Conservation (phyloP, 2,888 invertebrate genomes). For the Trichopoda pennipes region DNA sequence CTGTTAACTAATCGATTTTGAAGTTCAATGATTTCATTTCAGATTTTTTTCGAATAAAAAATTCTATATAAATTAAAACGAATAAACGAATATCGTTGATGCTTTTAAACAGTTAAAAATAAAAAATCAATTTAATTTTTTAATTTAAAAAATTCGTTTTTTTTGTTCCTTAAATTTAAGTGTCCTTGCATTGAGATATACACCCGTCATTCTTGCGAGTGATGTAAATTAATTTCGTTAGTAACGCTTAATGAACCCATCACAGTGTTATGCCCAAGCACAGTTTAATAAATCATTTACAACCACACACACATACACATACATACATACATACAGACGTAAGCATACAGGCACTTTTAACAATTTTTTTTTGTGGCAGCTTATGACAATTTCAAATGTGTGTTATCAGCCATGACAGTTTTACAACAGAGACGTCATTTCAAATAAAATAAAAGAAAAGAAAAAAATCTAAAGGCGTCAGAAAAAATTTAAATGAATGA, state of each 20-base stretch:
- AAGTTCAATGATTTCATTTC: too few relatives aligned
- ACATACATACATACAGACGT: background rate
- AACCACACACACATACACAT: constrained; percentile 1
- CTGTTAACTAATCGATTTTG: too few relatives aligned
- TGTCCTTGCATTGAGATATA: too few relatives aligned
- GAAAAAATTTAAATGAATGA: constrained; percentile 29
- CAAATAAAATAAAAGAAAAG: constrained; percentile 27
- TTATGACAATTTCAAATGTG: constrained; percentile 34
- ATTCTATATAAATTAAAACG: too few relatives aligned
- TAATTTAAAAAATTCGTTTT: too few relatives aligned
- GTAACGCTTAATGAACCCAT: constrained; percentile 15
- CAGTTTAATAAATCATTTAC: constrained; percentile 26
- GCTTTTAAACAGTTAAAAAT: too few relatives aligned
- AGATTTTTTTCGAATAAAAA: too few relatives aligned
- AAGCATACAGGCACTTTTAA: background rate
- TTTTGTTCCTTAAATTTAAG: too few relatives aligned
- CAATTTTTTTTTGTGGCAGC: constrained; percentile 49
- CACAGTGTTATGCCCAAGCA: background rate
- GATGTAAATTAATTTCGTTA: too few relatives aligned
- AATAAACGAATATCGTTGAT: too few relatives aligned
- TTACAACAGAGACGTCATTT: constrained; percentile 63
- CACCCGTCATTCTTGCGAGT: background rate
- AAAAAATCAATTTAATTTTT: too few relatives aligned
- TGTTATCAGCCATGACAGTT: constrained; percentile 61
- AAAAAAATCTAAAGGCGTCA: constrained; percentile 54